Base-by-base conservation (phyloP, 2,113 vertebrate species). In the Poeciliopsis retropinna region DNA sequence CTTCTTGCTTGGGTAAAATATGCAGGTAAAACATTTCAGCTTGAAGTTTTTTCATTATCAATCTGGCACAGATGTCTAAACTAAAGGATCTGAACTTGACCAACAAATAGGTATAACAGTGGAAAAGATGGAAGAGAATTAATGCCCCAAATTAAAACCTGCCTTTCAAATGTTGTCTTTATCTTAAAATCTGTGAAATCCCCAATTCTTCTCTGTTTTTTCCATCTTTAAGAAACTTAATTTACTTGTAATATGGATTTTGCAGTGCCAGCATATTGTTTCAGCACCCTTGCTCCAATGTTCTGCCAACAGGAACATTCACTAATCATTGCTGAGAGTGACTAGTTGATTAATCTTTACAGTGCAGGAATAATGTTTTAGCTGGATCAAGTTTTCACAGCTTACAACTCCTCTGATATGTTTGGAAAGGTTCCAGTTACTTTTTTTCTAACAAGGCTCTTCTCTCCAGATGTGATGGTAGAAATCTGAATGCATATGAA, bases 331-430 rank as follows among this genome's bases (percentile, higher is more conserved):
- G 67, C 65, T 15, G 32, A 61, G 67, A 44, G 14, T 7, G 17
- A 66, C 19, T 66, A 15, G 14, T 74, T 65, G 54, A 72, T 78
- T 60, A 60, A 41, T 64, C 60, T 60, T 32, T 30, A 66, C 61
- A 37, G 7, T 39, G 31, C 32, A 37, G 25, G 54, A 57, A 29
- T 25, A 47, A 44, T 29, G 22, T 31, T 54, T 19, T 44, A 13
- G 29, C 22, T 22, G 0, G n/a, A 67, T 72, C 0, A n/a, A 11
- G 44, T 34, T 34, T 79, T 60, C 4, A 62, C n/a, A 19, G 57
- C 63, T 28, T 60, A 34, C 17, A 62, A 25, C n/a, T 22, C 15
- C 5, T 54, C 31, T 61, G 27, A 9, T 39, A 71, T 44, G 0
- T 68, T 68, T 68, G 75, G 65, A 69, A 72, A 34, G 61, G 11